Evolutionary conservation across 2,888 invertebrate species (phyloP), one percentile per base, ranked within the genome.

Genomic region (Phyllotreta cruciferae): DNA sequence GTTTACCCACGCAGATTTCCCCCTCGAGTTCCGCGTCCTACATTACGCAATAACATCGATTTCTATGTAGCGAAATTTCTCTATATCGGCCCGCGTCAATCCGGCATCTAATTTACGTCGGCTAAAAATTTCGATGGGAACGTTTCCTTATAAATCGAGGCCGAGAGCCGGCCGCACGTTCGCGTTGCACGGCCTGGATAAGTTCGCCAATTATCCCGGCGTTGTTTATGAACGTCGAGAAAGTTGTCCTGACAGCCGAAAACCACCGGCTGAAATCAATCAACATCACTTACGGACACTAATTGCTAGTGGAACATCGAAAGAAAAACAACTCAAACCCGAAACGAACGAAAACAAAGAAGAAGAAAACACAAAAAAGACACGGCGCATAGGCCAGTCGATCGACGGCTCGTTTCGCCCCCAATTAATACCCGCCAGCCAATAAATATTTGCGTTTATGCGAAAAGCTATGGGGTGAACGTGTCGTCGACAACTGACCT

Each of bases 301-400:
- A 60, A 53, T 60, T 52, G 58, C 58, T 49, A 58, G 58, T 58
- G 58, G 50, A 58, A 58, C 58, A 44, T 52, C 52, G 45, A 65
- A 62, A 42, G 38, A 44, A 54, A 60, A 61, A 56, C 52, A 56
- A 64, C 39, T 60, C 36, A 60, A 50, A 60, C 41, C 52, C 52
- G 38, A 60, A 53, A 60, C 38, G 53, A 54, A 66, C 58, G 61
- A 73, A 70, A 71, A 72, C 70, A 71, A 66, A 65, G 67, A 63
- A 57, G 36, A 55, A 62, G 3, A 49, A 37, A 44, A 42, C 42
- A 52, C 42, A 44, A 60, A 44, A 10, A 58, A 52, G 41, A 24
- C 24, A 24, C 24, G 24, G 24, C 24, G 14, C 34, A 60, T 53
- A 60, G 60, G 60, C 60, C 60, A 60, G 52, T 53, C 11, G 38